Base-by-base conservation (phyloP, 2,113 vertebrate species). In the Calonectris borealis region DNA sequence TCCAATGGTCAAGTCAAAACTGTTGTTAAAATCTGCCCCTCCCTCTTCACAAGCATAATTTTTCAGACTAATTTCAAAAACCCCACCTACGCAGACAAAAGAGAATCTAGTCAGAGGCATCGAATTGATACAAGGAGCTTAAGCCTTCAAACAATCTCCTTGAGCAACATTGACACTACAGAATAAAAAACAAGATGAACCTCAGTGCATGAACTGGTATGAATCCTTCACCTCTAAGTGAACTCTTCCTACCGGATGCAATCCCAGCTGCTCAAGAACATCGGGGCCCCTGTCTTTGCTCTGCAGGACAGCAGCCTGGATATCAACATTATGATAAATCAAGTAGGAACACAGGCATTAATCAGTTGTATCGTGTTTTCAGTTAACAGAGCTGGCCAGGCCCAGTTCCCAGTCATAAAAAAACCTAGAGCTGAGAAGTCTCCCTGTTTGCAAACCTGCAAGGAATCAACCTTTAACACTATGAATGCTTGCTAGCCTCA, bases 271-370 rank as follows among this genome's bases (percentile, higher is more conserved):
- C 95, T 96, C 80, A 68, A 87, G 90, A 94, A 86, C 57, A 82
- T 75, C 24, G 0, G 69, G 88, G 86, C 61, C 80, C 60, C 91
- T 84, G 64, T 25, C 68, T 92, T 79, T 88, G 72, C 88, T 84
- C 92, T 88, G 83, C 90, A 92, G 95, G 72, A 94, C 86, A 75
- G 94, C 92, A 94, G 92, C 38, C 86, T 92, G 83, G 58, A 77
- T 96, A 96, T 94, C 93, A 93, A 94, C 78, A 66, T 94, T 58
- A 77, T 65, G 78, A 93, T 93, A 96, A 96, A 96, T 94, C 96
- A 93, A 90, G 46, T 44, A 90, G 87, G 82, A 95, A 96, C 93
- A 66, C 54, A 79, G 90, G 44, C 93, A 93, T 93, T 96, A 93
- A 91, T 90, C 90, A 70, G 77, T 80, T 85, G 57, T 58, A 87